Conservation (phyloP, 2,888 invertebrate genomes). For the Orchestes rusci region DNA sequence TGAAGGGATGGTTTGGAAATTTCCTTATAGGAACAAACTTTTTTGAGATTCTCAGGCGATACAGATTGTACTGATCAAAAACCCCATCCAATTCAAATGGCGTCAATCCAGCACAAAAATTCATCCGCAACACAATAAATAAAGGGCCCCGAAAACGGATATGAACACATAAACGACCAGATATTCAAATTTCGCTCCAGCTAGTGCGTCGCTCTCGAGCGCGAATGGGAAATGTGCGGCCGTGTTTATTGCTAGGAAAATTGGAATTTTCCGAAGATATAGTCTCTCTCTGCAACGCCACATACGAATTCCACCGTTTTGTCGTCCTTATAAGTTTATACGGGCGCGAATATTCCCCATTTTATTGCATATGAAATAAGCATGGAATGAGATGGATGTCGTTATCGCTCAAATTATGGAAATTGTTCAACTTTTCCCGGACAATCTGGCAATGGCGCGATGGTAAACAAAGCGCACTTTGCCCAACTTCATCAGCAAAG, state of each 20-base stretch:
- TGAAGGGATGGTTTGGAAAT: too few species aligned
- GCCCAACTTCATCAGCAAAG: constrained; percentile 14
- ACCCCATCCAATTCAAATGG: too few species aligned
- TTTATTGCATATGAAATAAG: constrained; percentile 23
- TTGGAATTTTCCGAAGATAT: constrained; percentile 26
- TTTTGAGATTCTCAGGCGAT: too few species aligned
- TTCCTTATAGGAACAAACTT: too few species aligned
- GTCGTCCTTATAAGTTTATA: constrained; percentile 14
- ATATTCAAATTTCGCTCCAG: constrained; percentile 23
- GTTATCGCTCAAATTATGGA: too few species aligned
- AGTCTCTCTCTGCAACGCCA: constrained; percentile 17
- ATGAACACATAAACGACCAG: constrained; percentile 24
- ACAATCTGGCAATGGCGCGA: too few species aligned
- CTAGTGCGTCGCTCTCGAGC: constrained; percentile 22
- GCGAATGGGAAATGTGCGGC: constrained; percentile 25
- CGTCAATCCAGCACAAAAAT: too few species aligned
- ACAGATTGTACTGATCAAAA: too few species aligned
- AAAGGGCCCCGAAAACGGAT: constrained; percentile 24
- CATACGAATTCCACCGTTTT: constrained; percentile 24
- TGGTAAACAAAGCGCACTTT: too few species aligned
- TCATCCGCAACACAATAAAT: constrained; percentile 23
- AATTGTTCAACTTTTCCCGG: too few species aligned
- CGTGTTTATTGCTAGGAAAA: constrained; percentile 26
- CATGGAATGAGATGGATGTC: too few species aligned
- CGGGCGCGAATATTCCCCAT: constrained; percentile 16